phyloP scores from a whole-genome alignment of 2,113 vertebrate genomes.

The Seriola aureovittata region DNA sequence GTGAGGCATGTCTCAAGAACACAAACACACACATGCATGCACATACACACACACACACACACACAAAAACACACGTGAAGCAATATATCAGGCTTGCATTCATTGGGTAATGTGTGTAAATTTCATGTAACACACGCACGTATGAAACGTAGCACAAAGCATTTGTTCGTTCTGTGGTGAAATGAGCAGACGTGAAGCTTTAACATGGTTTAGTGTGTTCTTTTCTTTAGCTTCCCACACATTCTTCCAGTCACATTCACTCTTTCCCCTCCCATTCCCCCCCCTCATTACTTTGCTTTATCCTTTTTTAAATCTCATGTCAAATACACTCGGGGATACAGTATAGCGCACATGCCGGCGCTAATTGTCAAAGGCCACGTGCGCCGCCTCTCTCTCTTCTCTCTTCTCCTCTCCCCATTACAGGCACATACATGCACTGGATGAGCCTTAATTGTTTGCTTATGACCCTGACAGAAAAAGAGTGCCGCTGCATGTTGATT shows the following conservation, averaged over 20 bases:
- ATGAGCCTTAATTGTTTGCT: constrained; percentile 8
- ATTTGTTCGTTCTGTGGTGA: not conserved
- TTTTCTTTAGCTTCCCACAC: not conserved
- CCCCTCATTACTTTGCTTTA: not conserved
- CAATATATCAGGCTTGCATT: constrained; percentile 1
- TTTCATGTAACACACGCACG: not conserved
- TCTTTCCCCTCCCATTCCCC: not conserved
- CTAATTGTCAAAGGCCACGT: not conserved
- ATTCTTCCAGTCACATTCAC: not conserved
- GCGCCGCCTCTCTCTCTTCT: too few species aligned
- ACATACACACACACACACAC: constrained; percentile 2
- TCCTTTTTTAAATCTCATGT: not conserved
- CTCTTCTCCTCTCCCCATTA: not conserved
- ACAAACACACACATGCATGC: not conserved
- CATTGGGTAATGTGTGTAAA: not conserved
- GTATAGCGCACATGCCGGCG: not conserved
- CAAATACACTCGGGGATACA: not conserved
- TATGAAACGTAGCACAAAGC: not conserved
- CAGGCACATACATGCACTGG: not conserved
- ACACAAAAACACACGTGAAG: not conserved
- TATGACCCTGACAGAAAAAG: constrained; percentile 5
- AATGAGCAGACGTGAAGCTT: too few species aligned
- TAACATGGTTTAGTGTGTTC: too few species aligned
- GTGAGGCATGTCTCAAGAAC: not conserved
- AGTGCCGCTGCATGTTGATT: constrained; percentile 25